phyloP scores from a whole-genome alignment of 2,888 invertebrate species.

The Timema podura region DNA sequence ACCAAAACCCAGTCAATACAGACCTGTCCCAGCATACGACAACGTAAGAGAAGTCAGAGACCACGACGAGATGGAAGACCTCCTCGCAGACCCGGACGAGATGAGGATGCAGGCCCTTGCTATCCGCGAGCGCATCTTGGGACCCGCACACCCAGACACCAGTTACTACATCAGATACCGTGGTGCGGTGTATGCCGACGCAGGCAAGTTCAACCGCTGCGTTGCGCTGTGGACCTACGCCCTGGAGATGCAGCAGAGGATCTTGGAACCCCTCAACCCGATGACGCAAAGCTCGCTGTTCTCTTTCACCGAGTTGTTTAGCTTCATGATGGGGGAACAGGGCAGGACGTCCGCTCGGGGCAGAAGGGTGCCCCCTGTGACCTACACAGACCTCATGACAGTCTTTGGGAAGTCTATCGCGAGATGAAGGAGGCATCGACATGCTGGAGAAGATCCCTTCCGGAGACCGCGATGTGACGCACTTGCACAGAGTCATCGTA shows the following conservation, averaged over 20 bases:
- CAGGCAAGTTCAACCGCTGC: constrained; percentile 77
- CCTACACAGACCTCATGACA: constrained; percentile 74
- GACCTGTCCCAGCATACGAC: constrained; percentile 83
- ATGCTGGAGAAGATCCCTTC: constrained; percentile 36
- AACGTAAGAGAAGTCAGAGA: constrained; percentile 78
- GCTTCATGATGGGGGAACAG: constrained; percentile 89
- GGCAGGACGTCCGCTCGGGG: constrained; percentile 65
- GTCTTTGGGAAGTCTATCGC: constrained; percentile 75
- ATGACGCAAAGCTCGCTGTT: constrained; percentile 93
- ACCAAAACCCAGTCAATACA: constrained; percentile 66
- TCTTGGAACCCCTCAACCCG: constrained; percentile 87
- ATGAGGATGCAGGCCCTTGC: constrained; percentile 91
- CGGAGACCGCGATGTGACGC: constrained; percentile 67
- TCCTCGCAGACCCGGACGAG: constrained; percentile 90
- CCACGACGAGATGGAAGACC: constrained; percentile 72
- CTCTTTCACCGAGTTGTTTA: constrained; percentile 92
- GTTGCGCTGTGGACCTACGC: constrained; percentile 57
- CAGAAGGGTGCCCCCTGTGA: constrained; percentile 73
- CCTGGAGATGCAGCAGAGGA: constrained; percentile 65
- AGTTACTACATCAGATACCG: constrained; percentile 94
- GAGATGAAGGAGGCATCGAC: constrained; percentile 42
- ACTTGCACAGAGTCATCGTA: constrained; percentile 78
- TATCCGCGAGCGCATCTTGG: constrained; percentile 86
- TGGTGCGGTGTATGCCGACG: constrained; percentile 91
- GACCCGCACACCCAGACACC: constrained; percentile 94